phyloP scores from a whole-genome alignment of 53 echinoderm and acorn worm species.

The Apostichopus leukothele region DNA sequence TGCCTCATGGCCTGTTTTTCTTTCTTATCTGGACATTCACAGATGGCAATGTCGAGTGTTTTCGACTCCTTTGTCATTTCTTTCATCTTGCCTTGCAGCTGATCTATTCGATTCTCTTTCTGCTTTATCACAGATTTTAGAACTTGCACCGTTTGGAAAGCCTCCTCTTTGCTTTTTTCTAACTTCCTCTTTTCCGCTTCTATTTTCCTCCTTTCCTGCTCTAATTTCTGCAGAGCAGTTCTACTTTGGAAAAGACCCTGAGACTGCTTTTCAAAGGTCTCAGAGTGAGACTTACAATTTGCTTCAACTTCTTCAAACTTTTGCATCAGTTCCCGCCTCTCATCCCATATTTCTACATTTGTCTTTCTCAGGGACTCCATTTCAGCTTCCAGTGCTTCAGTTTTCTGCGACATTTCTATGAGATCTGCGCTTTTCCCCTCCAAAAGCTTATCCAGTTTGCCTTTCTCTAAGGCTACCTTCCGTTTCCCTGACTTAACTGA shows the following conservation, averaged over 20 bases:
- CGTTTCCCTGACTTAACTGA: not conserved
- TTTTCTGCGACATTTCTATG: not conserved
- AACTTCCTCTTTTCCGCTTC: slow-evolving; percentile 25
- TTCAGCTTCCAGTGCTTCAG: slow-evolving; percentile 6
- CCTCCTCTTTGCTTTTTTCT: slow-evolving; percentile 42
- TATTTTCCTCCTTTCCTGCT: not conserved
- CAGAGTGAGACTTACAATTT: not conserved
- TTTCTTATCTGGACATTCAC: slow-evolving; percentile 21
- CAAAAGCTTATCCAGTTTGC: not conserved
- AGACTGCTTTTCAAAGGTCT: not conserved
- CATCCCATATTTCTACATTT: slow-evolving; percentile 38
- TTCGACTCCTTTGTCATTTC: slow-evolving; percentile 25
- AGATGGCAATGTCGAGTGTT: slow-evolving; percentile 15
- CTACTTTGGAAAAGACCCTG: not conserved
- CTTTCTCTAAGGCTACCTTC: not conserved
- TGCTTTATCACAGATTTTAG: slow-evolving; percentile 34
- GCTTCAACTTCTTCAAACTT: slow-evolving; percentile 10
- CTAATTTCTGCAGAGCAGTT: not conserved
- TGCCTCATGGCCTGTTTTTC: not conserved
- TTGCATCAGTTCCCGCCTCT: slow-evolving; percentile 36
- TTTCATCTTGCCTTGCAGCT: slow-evolving; percentile 33
- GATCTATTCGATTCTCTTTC: slow-evolving; percentile 44
- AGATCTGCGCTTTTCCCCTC: not conserved
- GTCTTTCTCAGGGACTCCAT: slow-evolving; percentile 21
- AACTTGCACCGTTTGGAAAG: slow-evolving; percentile 24